Conservation (phyloP, 2,888 invertebrate species). For the Pristionchus maxplancki region DNA sequence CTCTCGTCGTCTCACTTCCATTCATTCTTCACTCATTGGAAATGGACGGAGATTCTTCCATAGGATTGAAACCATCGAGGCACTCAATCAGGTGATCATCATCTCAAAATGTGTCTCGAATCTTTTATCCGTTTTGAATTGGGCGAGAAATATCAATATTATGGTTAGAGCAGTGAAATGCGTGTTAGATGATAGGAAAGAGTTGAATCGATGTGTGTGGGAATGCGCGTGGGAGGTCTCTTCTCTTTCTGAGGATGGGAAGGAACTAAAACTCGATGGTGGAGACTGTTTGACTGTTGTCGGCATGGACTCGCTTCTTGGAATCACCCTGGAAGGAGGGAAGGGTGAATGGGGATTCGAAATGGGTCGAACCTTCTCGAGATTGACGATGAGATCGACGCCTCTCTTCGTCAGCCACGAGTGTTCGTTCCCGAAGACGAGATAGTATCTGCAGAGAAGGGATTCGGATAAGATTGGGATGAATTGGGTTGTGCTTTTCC, state of each 20-base stretch:
- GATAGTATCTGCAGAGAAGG: conserved; percentile 61
- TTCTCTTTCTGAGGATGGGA: background rate
- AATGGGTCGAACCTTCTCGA: conserved; percentile 12
- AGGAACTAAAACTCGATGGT: background rate
- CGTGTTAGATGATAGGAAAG: background rate
- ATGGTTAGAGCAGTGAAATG: background rate
- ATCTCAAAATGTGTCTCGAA: background rate
- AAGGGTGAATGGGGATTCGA: background rate
- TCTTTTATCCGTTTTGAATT: conserved; percentile 27
- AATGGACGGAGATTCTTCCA: conserved; percentile 54
- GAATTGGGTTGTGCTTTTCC: background rate
- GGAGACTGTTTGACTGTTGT: background rate
- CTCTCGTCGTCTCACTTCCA: conserved; percentile 28
- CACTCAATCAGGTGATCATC: conserved; percentile 47
- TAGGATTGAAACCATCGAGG: conserved; percentile 33
- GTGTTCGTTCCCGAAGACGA: conserved; percentile 75
- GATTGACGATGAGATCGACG: conserved; percentile 47
- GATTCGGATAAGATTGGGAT: too few species aligned
- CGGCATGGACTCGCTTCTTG: conserved; percentile 26
- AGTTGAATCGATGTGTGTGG: background rate
- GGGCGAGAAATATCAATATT: background rate
- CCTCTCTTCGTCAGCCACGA: conserved; percentile 68
- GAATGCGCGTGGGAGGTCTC: background rate
- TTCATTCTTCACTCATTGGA: conserved; percentile 23
- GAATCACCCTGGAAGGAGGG: background rate